Evolutionary conservation across 2,113 vertebrate genomes (phyloP).

Genomic region (Clarias magur): DNA sequence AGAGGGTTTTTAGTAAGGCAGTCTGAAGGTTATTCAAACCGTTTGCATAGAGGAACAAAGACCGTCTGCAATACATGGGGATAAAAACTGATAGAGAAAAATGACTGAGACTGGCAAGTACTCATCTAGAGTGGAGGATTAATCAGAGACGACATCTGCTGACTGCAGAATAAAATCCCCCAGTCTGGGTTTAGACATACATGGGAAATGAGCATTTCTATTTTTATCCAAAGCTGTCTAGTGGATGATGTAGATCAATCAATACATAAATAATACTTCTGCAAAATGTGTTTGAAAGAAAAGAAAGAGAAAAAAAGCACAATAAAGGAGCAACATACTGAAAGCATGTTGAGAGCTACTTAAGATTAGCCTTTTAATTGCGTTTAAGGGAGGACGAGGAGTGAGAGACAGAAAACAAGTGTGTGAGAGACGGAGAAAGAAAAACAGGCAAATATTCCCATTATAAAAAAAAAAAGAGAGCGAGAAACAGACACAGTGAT

Average conservation of each 20-base stretch:
- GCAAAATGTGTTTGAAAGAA: background rate
- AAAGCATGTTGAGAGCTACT: background rate
- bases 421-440: background rate
- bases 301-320: background rate
- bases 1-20: slow-evolving; percentile 36
- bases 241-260: background rate
- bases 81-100: slow-evolving; percentile 26
- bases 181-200: background rate
- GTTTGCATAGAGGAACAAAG: slow-evolving; percentile 42
- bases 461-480: too few species aligned
- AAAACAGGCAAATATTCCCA: background rate
- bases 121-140: slow-evolving; percentile 19
- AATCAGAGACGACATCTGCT: slow-evolving; percentile 16
- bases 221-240: background rate
- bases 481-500: background rate
- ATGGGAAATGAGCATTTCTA: background rate
- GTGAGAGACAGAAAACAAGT: background rate
- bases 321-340: background rate
- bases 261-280: background rate
- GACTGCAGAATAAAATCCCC: slow-evolving; percentile 3
- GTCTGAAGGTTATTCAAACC: slow-evolving; percentile 30
- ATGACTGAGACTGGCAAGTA: slow-evolving; percentile 29
- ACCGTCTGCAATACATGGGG: slow-evolving; percentile 4
- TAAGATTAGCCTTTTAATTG: background rate
- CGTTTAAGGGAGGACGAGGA: background rate